Conservation (phyloP, 2,797 vertebrate species). For the Simalia tracyae region DNA sequence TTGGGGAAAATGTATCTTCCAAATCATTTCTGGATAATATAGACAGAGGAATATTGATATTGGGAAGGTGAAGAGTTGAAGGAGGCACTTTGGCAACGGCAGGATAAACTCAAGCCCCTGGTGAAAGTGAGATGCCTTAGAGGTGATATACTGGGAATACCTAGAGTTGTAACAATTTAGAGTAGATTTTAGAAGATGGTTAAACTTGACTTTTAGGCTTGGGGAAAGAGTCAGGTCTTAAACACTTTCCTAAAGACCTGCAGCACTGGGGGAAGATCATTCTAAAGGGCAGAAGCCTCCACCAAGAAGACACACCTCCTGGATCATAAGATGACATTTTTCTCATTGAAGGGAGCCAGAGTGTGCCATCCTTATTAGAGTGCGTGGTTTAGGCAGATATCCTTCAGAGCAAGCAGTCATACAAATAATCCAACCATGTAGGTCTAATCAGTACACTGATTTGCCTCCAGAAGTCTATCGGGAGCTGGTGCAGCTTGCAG, state of each 20-base stretch:
- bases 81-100: neutral
- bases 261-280: neutral
- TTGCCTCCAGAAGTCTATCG: neutral
- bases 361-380: neutral
- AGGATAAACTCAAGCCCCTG: neutral
- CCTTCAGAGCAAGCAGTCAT: neutral
- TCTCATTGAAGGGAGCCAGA: neutral
- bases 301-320: neutral
- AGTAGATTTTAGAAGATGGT: neutral
- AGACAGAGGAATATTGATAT: neutral
- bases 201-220: neutral
- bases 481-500: neutral
- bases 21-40: neutral
- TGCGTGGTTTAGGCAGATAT: neutral
- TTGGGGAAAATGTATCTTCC: neutral
- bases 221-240: neutral
- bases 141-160: neutral
- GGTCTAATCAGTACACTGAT: neutral
- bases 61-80: neutral
- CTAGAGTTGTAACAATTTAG: neutral
- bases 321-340: neutral
- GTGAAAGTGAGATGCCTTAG: neutral
- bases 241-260: neutral
- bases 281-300: too few relatives aligned
- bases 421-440: neutral